Evolutionary conservation across 2,113 vertebrate genomes (phyloP).

Genomic region (Calyptomena viridis): DNA sequence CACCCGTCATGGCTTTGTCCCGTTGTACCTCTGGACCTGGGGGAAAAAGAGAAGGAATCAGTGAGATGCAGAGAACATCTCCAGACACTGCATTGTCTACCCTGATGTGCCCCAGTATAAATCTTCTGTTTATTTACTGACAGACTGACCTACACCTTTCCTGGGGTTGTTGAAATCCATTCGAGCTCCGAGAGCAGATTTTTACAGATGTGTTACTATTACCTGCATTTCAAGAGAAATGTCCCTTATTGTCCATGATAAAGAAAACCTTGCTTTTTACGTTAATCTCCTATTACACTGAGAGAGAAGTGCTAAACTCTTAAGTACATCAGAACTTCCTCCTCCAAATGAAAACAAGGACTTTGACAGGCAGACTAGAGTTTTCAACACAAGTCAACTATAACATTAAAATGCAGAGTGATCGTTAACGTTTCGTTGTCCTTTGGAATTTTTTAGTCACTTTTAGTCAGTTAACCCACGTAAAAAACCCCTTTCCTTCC

Average conservation of each 20-base stretch:
- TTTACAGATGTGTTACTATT: neutral
- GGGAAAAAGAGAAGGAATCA: neutral
- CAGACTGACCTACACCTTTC: neutral
- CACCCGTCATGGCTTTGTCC: constrained; percentile 86
- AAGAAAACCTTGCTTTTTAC: neutral
- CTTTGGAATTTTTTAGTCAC: neutral
- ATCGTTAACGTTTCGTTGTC: neutral
- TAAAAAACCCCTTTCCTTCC: neutral
- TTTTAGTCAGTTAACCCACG: neutral
- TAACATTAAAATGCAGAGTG: neutral
- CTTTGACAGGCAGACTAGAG: neutral
- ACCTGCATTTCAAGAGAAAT: neutral
- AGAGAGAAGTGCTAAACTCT: neutral
- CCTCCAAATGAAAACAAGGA: neutral
- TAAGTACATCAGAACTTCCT: neutral
- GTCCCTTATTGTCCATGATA: neutral
- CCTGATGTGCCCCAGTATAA: neutral
- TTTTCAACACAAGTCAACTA: neutral
- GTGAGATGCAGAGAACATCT: rapidly evolving
- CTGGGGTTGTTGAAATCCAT: neutral
- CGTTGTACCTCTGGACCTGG: constrained; percentile 87
- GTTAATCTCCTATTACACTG: neutral
- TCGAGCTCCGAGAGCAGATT: rapidly evolving
- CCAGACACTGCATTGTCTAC: neutral
- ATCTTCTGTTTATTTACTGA: neutral